Conservation (phyloP, 2,113 vertebrate genomes). For the Typhlomys cinereus region DNA sequence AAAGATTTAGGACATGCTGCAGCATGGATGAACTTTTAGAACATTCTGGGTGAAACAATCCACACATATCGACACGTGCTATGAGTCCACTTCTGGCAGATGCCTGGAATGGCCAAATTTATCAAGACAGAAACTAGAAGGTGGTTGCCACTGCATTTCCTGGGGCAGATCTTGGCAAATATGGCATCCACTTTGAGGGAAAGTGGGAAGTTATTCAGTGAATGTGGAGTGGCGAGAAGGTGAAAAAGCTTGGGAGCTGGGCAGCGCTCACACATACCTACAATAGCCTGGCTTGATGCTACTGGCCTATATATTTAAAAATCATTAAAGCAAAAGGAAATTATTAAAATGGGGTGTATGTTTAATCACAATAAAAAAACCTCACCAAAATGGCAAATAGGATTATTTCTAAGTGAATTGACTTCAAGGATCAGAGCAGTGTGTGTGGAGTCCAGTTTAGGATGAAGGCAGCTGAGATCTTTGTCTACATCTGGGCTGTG, state of each 20-base stretch:
- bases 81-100: neutral
- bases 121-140: neutral
- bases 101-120: neutral
- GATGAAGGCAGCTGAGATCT: neutral
- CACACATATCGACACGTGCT: neutral
- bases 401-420: neutral
- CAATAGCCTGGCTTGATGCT: neutral
- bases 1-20: neutral
- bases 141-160: neutral
- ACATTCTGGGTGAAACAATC: neutral
- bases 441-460: neutral
- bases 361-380: conserved; percentile 1
- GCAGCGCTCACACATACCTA: neutral
- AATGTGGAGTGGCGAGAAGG: neutral
- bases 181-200: neutral
- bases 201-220: neutral
- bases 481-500: neutral
- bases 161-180: neutral
- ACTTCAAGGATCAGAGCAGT: neutral
- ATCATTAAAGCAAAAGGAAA: neutral
- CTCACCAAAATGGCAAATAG: neutral
- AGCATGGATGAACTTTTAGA: neutral
- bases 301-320: neutral
- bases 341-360: neutral
- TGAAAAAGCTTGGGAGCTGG: neutral